phyloP scores from a whole-genome alignment of 2,888 invertebrate species.

The Bellardia pandia region DNA sequence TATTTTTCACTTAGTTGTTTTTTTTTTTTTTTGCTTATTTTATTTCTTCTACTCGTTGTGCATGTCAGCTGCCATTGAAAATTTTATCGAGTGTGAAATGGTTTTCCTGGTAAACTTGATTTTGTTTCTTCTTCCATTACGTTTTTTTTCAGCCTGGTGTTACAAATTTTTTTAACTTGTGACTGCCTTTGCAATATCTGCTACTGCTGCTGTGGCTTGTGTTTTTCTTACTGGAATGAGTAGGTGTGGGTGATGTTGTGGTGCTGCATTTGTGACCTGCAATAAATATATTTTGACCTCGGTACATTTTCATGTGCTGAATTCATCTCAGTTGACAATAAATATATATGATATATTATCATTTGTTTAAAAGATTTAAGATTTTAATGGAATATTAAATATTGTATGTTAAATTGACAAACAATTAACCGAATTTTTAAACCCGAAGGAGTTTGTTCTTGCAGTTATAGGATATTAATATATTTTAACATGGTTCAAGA shows the following conservation, averaged over 20 bases:
- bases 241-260: neutral
- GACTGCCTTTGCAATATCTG: neutral
- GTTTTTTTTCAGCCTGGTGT: neutral
- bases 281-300: constrained; percentile 62
- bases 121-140: constrained; percentile 58
- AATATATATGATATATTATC: constrained; percentile 56
- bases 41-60: constrained; percentile 17
- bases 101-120: constrained; percentile 68
- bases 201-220: constrained; percentile 1
- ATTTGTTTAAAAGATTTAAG: constrained; percentile 50
- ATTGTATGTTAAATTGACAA: neutral
- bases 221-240: neutral
- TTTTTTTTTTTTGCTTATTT: neutral
- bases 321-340: constrained; percentile 27
- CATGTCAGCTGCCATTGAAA: constrained; percentile 69
- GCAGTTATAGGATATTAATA: too few relatives aligned
- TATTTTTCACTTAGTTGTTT: neutral
- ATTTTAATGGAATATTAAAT: constrained; percentile 52
- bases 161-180: constrained; percentile 2
- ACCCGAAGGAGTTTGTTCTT: too few relatives aligned
- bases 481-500: too few relatives aligned
- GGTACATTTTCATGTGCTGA: constrained; percentile 11
- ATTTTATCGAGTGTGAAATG: constrained; percentile 76
- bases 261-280: constrained; percentile 33
- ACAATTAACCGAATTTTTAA: neutral